These are phyloP conservation scores for Magallana nippona DNA, from an alignment of 2,888 invertebrate species.

Conservation along the genomic window DNA sequence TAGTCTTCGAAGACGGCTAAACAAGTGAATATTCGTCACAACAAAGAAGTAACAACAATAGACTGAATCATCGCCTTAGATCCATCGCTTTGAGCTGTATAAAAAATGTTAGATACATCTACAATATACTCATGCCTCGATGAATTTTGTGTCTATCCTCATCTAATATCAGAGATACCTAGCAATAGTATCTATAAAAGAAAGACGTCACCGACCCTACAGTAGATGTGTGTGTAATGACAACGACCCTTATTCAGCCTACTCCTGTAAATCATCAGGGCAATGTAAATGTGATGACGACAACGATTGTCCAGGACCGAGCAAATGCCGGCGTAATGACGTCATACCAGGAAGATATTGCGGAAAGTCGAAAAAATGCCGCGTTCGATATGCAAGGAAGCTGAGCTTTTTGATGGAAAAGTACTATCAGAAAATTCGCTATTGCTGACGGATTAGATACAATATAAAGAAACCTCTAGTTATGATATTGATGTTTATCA, in stretches of 20 bases:
- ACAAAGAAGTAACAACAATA: too few relatives aligned
- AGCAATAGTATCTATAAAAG: too few relatives aligned
- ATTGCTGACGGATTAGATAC: not conserved
- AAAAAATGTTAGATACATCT: too few relatives aligned
- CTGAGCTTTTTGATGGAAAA: constrained; percentile 30
- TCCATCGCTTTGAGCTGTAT: too few relatives aligned
- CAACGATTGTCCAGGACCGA: not conserved
- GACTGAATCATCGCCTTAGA: too few relatives aligned
- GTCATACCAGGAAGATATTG: constrained; percentile 15
- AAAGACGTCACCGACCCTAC: not conserved
- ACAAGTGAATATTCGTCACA: too few relatives aligned
- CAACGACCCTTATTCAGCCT: not conserved
- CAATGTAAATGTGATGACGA: not conserved
- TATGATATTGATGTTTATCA: too few relatives aligned
- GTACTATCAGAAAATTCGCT: not conserved
- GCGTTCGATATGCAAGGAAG: not conserved
- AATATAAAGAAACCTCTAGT: too few relatives aligned
- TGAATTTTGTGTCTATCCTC: too few relatives aligned
- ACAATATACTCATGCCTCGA: too few relatives aligned
- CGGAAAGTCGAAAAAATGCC: not conserved
- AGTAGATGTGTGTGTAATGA: constrained; percentile 1
- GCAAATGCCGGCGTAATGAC: constrained; percentile 4
- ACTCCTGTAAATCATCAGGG: not conserved
- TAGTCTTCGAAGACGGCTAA: too few relatives aligned
- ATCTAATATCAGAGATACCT: too few relatives aligned